Percentiles rank a stretch among this genome's conserved stretches.
phyloP scores from a whole-genome alignment of 1,140 invertebrate genomes.

The Onthophagus taurus region DNA sequence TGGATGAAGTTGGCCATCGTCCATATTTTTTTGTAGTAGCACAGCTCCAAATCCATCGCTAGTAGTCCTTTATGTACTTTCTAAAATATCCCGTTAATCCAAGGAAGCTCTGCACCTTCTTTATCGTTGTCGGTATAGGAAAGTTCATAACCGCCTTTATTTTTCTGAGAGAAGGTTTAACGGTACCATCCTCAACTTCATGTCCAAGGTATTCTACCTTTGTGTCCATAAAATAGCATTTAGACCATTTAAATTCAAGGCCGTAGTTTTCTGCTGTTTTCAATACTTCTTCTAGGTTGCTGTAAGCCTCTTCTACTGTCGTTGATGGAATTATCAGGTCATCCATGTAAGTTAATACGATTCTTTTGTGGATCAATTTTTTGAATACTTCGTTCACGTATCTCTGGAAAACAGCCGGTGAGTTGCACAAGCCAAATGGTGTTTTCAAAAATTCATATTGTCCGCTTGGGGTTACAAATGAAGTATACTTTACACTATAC shows the following conservation, averaged over 20 bases:
- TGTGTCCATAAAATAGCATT: slow-evolving; percentile 11
- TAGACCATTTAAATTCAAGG: slow-evolving; percentile 6
- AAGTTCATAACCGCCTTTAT: slow-evolving; percentile 5
- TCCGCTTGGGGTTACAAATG: too few species aligned
- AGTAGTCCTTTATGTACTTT: slow-evolving; percentile 7
- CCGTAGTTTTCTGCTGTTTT: slow-evolving; percentile 1
- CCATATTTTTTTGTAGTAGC: slow-evolving; percentile 15
- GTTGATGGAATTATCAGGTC: slow-evolving; percentile 20
- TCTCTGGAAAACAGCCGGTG: slow-evolving; percentile 10
- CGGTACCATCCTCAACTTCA: background rate
- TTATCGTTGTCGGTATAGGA: slow-evolving; percentile 8
- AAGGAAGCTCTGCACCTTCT: slow-evolving; percentile 7
- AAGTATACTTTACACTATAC: too few species aligned
- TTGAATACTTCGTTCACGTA: slow-evolving; percentile 10
- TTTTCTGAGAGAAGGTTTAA: slow-evolving; percentile 8
- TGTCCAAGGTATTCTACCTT: slow-evolving; percentile 7
- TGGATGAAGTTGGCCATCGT: slow-evolving; percentile 1
- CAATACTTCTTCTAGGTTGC: slow-evolving; percentile 16
- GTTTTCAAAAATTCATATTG: too few species aligned
- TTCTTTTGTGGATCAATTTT: slow-evolving; percentile 6
- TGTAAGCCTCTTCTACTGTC: slow-evolving; percentile 16
- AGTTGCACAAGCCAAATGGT: slow-evolving; percentile 12
- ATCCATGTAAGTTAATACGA: slow-evolving; percentile 17
- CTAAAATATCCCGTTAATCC: slow-evolving; percentile 6
- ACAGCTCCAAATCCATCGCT: slow-evolving; percentile 27